These are phyloP conservation scores for Ivindomyrus marchei DNA, from an alignment of 2,113 vertebrate species.

Conservation along the genomic window DNA sequence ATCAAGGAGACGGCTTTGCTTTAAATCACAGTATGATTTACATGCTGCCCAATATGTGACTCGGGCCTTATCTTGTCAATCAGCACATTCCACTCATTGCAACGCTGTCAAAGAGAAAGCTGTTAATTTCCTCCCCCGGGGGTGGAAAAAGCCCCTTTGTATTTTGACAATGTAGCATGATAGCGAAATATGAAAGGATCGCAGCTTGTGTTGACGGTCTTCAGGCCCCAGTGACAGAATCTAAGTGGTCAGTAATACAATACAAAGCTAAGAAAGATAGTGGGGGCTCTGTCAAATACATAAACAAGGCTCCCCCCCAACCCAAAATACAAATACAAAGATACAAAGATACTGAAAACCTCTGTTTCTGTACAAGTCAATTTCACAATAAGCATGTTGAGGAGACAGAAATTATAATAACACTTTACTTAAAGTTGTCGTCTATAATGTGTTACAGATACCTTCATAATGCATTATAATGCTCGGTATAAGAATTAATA, in stretches of 20 bases:
- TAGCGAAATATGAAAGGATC: background rate
- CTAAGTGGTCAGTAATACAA: constrained; percentile 7
- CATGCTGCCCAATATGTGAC: background rate
- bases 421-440: background rate
- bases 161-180: background rate
- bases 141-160: background rate
- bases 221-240: background rate
- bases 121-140: background rate
- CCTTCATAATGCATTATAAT: background rate
- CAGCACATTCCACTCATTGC: constrained; percentile 8
- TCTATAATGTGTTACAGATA: background rate
- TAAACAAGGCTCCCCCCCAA: background rate
- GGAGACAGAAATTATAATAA: background rate
- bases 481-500: background rate
- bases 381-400: background rate
- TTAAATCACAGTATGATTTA: background rate
- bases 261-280: background rate
- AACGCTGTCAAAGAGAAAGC: background rate
- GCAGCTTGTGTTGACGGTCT: background rate
- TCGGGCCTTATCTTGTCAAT: background rate
- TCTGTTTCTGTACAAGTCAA: background rate
- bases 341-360: background rate
- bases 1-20: background rate
- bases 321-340: background rate
- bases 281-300: background rate